Conservation (phyloP, 2,113 vertebrate genomes). For the Eretmodus cyanostictus region DNA sequence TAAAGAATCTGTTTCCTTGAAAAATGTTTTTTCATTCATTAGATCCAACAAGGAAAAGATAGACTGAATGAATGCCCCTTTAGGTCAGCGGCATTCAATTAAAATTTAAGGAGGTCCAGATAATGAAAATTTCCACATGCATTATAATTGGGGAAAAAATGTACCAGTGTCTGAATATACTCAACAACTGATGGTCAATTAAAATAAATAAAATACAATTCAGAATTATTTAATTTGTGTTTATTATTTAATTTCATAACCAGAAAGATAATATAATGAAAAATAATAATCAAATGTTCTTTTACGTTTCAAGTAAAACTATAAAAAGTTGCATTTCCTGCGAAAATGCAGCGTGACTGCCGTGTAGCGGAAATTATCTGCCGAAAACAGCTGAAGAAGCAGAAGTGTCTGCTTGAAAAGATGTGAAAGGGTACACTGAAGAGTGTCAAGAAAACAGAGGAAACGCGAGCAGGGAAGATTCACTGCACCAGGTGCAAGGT, state of each 20-base stretch:
- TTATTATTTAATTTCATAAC: not conserved
- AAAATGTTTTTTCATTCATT: not conserved
- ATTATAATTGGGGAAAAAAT: not conserved
- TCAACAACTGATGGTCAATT: not conserved
- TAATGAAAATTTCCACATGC: not conserved
- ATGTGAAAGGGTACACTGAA: not conserved
- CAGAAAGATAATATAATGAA: not conserved
- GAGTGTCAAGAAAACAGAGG: not conserved
- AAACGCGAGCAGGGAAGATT: not conserved
- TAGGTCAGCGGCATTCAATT: not conserved
- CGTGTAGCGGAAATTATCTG: not conserved
- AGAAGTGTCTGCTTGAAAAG: not conserved
- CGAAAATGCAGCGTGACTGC: not conserved
- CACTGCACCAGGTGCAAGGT: not conserved
- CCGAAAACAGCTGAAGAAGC: not conserved
- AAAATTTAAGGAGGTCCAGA: not conserved
- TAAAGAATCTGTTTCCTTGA: not conserved
- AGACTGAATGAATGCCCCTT: not conserved
- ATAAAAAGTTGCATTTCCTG: not conserved
- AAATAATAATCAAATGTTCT: not conserved
- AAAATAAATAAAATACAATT: not conserved
- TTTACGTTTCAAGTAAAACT: not conserved
- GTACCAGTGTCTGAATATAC: not conserved
- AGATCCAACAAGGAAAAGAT: not conserved
- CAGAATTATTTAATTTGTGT: not conserved